Evolutionary conservation across 2,888 invertebrate species (phyloP), one percentile per base, ranked within the genome.

Genomic region (Rhingia rostrata): DNA sequence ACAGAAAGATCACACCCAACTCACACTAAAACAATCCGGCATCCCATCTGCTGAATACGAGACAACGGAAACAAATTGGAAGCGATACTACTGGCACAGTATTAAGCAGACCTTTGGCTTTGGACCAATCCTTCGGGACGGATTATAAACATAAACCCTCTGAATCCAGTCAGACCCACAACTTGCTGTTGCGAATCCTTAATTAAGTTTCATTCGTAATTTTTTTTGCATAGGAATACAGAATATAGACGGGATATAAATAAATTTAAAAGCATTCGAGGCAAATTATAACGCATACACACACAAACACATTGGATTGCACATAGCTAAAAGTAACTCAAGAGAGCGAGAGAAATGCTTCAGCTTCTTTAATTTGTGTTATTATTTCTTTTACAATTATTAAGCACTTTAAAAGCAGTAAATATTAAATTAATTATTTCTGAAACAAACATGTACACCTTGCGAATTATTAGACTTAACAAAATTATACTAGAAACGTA

Each of bases 1-100:
- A n/a, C 92, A 95, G 93, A 96, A 95, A 30, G 98, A 98, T 90
- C 95, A 96, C 89, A 99, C 99, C 0, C 93, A 96, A 90, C 94
- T 99, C 80, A 94, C 92, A 49, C 91, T 99, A 60, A 94, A 93
- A 49, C 99, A 99, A 91, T 94, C 94, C 3, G 95, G 96, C 58
- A 96, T 99, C 9, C 99, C 99, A 2, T 91, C 94, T 4, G 93
- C 93, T 67, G 98, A 96, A 91, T 94, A 94, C 78, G 95, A 96
- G 5, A 94, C 94, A 54, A 97, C 98, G 43, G 93, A 93, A 88
- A 94, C 94, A 78, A 99, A 99, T 89, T 99, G 99, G 99, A 94
- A 95, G 86, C 94, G 96, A 75, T 97, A 98, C 92, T 99, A 99
- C 91, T 98, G 98, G 95, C 95, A 97, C 89, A 95, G 97, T 88